These are phyloP conservation scores for Agonopterix heracliana DNA, from an alignment of 2,888 invertebrate species.

Conservation along the genomic window DNA sequence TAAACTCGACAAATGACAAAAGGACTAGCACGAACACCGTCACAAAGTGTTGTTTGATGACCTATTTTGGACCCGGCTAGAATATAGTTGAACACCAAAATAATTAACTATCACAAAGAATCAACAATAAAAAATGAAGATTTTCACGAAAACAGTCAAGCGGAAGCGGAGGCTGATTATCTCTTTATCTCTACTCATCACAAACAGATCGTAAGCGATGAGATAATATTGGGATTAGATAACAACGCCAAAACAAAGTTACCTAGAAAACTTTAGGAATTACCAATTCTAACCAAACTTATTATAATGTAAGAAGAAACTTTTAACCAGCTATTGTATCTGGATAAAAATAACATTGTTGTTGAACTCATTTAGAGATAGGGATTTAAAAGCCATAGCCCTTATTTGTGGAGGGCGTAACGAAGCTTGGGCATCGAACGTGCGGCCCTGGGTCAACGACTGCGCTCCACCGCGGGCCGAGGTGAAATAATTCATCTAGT, in stretches of 20 bases:
- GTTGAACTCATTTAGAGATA: slow-evolving; percentile 8
- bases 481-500: slow-evolving; percentile 53
- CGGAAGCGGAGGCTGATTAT: too few relatives aligned
- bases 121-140: slow-evolving; percentile 29
- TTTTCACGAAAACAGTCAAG: slow-evolving; percentile 14
- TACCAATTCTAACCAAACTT: slow-evolving; percentile 1
- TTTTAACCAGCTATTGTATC: too few relatives aligned
- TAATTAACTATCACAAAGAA: neutral
- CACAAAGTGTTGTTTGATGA: neutral
- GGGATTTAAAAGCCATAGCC: slow-evolving; percentile 15
- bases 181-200: slow-evolving; percentile 37
- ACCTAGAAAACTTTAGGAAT: slow-evolving; percentile 14
- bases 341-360: neutral
- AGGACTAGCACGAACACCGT: too few relatives aligned
- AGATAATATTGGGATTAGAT: slow-evolving; percentile 54
- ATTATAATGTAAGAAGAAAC: neutral
- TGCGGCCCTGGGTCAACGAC: slow-evolving; percentile 57
- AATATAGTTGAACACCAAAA: neutral
- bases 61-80: neutral
- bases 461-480: slow-evolving; percentile 32
- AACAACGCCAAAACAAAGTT: slow-evolving; percentile 21
- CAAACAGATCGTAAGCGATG: slow-evolving; percentile 43
- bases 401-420: slow-evolving; percentile 25
- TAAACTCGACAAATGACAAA: too few relatives aligned
- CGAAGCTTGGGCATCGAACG: slow-evolving; percentile 26